Evolutionary conservation across 2,113 vertebrate species (phyloP).

Genomic region (Nothobranchius furzeri): DNA sequence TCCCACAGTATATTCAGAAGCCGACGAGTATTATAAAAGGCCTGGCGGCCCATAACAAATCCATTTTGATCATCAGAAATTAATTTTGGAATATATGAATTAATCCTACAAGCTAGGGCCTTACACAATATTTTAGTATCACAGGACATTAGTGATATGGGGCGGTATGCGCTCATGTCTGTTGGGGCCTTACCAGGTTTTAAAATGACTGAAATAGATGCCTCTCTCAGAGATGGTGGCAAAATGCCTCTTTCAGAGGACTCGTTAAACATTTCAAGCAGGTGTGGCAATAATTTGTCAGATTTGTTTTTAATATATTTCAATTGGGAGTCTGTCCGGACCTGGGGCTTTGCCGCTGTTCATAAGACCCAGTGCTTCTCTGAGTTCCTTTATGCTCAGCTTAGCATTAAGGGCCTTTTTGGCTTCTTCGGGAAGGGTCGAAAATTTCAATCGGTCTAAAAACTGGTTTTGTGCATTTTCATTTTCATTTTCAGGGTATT

Average conservation of each 20-base stretch:
- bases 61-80: conserved; percentile 2
- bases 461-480: background rate
- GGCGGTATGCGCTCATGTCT: background rate
- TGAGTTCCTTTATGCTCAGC: background rate
- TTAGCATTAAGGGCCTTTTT: background rate
- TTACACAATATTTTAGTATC: background rate
- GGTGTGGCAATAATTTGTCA: too few relatives aligned
- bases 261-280: too few relatives aligned
- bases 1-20: background rate
- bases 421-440: background rate
- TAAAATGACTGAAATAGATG: too few relatives aligned
- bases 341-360: too few relatives aligned
- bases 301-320: too few relatives aligned
- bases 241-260: too few relatives aligned
- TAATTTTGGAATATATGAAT: background rate
- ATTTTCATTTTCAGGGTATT: background rate
- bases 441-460: background rate
- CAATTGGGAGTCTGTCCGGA: too few relatives aligned
- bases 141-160: background rate
- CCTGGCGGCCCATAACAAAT: conserved; percentile 1
- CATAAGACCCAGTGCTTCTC: too few relatives aligned
- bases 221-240: too few relatives aligned
- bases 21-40: background rate
- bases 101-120: background rate
- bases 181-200: background rate